Conservation (phyloP, 1,140 invertebrate genomes). For the Leptopilina boulardi region DNA sequence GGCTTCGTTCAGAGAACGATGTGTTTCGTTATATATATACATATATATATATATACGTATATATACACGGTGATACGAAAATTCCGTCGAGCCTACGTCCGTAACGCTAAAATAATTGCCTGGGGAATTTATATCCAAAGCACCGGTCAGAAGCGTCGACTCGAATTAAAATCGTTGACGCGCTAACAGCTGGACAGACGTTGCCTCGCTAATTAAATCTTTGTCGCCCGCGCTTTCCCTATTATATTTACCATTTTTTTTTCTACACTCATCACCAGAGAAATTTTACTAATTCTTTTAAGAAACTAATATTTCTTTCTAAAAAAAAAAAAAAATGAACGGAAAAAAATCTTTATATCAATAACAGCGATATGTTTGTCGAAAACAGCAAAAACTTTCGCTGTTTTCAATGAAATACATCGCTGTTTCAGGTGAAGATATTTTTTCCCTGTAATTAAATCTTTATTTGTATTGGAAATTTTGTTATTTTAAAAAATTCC, state of each 20-base stretch:
- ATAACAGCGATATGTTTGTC: too few relatives aligned
- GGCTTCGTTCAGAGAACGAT: constrained; percentile 39
- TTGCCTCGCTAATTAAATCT: constrained; percentile 64
- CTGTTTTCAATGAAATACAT: too few relatives aligned
- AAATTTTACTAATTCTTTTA: neutral
- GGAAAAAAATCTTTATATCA: too few relatives aligned
- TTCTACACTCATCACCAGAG: neutral
- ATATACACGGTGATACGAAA: constrained; percentile 63
- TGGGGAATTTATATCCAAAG: constrained; percentile 57
- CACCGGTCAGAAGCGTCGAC: constrained; percentile 55
- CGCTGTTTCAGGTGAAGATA: too few relatives aligned
- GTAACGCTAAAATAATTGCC: constrained; percentile 53
- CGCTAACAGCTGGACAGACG: constrained; percentile 55
- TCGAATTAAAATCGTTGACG: constrained; percentile 64
- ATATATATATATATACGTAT: neutral
- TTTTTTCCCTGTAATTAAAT: too few relatives aligned
- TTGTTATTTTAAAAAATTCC: too few relatives aligned
- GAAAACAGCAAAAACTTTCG: too few relatives aligned
- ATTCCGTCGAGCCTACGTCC: constrained; percentile 51
- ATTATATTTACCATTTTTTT: neutral
- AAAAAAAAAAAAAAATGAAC: too few relatives aligned
- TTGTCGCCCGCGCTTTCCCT: constrained; percentile 45
- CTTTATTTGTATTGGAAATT: too few relatives aligned
- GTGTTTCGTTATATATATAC: neutral
- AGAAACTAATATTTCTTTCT: too few relatives aligned